phyloP scores from a whole-genome alignment of 2,113 vertebrate genomes.

The Hippocampus guttulatus region DNA sequence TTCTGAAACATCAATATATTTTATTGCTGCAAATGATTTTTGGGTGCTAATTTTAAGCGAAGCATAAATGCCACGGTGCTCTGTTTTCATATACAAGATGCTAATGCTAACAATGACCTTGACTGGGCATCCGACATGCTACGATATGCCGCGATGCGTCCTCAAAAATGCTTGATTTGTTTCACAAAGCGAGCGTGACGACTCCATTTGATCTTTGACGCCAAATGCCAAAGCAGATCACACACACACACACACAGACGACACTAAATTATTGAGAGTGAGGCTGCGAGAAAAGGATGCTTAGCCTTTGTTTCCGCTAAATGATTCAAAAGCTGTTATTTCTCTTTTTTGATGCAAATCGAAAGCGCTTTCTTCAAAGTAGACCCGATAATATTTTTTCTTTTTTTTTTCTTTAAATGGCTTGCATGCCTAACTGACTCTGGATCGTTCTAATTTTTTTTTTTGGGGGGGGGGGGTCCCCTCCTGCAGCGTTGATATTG shows the following conservation, averaged over 20 bases:
- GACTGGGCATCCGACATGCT: background rate
- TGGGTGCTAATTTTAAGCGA: too few relatives aligned
- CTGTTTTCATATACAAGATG: background rate
- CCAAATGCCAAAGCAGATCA: background rate
- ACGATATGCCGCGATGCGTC: background rate
- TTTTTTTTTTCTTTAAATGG: too few relatives aligned
- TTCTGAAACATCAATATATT: too few relatives aligned
- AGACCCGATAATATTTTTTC: too few relatives aligned
- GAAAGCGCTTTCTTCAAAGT: background rate
- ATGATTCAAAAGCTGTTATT: slow-evolving; percentile 53
- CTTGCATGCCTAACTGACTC: background rate
- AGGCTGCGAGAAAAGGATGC: slow-evolving; percentile 34
- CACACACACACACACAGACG: background rate
- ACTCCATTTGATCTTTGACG: background rate
- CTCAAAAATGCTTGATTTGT: background rate
- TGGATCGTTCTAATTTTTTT: background rate
- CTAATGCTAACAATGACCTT: background rate
- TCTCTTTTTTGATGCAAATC: slow-evolving; percentile 21
- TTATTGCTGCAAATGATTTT: too few relatives aligned
- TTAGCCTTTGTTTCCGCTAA: slow-evolving; percentile 48
- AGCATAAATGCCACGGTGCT: too few relatives aligned
- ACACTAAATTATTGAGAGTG: slow-evolving; percentile 48
- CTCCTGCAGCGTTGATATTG: slow-evolving; percentile 38
- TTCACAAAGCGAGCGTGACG: background rate
- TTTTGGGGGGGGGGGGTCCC: background rate